phyloP scores from a whole-genome alignment of 2,113 vertebrate genomes.

The Athene cunicularia region DNA sequence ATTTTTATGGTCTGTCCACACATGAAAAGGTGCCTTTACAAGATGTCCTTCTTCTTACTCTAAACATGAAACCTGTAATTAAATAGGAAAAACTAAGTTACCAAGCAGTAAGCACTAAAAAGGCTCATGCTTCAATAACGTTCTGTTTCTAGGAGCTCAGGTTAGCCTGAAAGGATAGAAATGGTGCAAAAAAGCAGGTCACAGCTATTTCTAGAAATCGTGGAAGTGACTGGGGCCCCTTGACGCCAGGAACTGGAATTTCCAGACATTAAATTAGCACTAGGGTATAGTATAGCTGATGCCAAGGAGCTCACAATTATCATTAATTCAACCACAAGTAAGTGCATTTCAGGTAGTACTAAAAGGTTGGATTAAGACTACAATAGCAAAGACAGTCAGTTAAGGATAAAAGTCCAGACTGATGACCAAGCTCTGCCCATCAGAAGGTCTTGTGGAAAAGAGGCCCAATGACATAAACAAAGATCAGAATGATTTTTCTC shows the following conservation, averaged over 20 bases:
- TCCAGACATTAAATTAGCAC: constrained; percentile 16
- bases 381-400: not conserved
- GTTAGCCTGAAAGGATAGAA: constrained; percentile 11
- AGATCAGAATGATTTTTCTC: not conserved
- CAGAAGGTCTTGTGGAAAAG: not conserved
- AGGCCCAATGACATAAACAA: not conserved
- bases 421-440: not conserved
- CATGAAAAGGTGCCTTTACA: constrained; percentile 62
- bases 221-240: constrained; percentile 43
- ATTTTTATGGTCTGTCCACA: constrained; percentile 29
- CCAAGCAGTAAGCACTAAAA: constrained; percentile 23
- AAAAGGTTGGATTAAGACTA: not conserved
- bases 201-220: constrained; percentile 64
- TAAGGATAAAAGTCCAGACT: not conserved
- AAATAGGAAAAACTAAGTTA: not conserved
- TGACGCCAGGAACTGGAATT: constrained; percentile 53
- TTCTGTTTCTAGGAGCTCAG: constrained; percentile 35
- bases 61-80: constrained; percentile 67
- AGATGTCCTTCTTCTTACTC: constrained; percentile 7
- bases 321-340: constrained; percentile 2
- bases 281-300: not conserved
- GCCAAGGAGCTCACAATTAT: not conserved
- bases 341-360: constrained; percentile 15
- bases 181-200: constrained; percentile 43
- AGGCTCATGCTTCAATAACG: constrained; percentile 6